A percentile compares a stretch with the other conserved stretches of the same genome.
These are phyloP conservation scores for Mustelus asterias DNA, from an alignment of 2,113 vertebrate species.

Conservation along the genomic window DNA sequence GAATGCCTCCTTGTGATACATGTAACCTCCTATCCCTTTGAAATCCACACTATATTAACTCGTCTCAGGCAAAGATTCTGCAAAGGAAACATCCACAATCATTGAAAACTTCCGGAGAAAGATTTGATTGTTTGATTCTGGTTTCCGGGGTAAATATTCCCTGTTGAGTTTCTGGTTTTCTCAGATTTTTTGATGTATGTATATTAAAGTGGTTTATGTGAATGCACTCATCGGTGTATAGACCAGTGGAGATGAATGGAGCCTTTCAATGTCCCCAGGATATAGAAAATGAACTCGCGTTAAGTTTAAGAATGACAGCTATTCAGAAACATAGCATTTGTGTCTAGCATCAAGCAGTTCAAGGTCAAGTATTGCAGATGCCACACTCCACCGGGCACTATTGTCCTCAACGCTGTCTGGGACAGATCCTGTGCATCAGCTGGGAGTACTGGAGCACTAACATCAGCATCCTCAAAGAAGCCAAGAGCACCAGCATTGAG, in stretches of 20 bases:
- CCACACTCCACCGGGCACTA: background rate
- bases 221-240: background rate
- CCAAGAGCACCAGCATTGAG: too few species aligned
- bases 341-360: background rate
- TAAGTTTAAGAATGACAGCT: background rate
- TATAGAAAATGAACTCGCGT: background rate
- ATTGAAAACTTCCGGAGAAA: background rate
- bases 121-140: conserved; percentile 14
- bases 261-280: background rate
- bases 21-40: background rate
- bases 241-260: background rate
- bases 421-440: too few species aligned
- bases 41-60: background rate
- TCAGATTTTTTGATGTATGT: background rate
- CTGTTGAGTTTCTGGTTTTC: background rate
- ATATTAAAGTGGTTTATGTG: background rate
- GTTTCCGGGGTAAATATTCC: background rate
- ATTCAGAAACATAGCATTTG: background rate
- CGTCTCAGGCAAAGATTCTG: background rate
- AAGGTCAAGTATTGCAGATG: background rate
- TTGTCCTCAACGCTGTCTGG: background rate
- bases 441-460: too few species aligned
- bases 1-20: background rate
- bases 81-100: background rate
- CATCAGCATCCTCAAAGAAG: too few species aligned